Conservation (phyloP, 2,888 invertebrate species). For the Tortrix viridana region DNA sequence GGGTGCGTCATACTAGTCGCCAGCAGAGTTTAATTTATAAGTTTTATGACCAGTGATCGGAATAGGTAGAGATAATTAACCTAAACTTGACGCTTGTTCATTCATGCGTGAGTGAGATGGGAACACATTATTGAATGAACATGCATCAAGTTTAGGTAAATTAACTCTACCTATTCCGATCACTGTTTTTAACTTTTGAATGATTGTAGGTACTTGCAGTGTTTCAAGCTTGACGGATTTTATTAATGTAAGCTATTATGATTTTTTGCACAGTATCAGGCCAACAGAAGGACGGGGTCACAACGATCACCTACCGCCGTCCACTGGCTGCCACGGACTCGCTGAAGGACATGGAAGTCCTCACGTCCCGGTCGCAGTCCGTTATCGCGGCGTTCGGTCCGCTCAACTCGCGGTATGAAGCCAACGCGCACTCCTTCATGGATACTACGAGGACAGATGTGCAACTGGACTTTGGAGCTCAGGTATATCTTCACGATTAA, state of each 20-base stretch:
- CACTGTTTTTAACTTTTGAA: no score
- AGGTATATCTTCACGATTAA: conserved; percentile 58
- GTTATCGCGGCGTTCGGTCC: conserved; percentile 95
- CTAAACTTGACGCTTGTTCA: no score
- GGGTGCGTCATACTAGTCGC: no score
- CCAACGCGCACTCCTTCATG: conserved; percentile 91
- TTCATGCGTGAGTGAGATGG: no score
- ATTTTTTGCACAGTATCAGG: conserved; percentile 84
- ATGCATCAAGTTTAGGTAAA: no score
- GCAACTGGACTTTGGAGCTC: conserved; percentile 90
- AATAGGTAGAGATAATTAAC: no score
- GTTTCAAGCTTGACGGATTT: not conserved
- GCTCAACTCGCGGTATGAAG: conserved; percentile 90
- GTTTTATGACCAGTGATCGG: no score
- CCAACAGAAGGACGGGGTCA: conserved; percentile 90
- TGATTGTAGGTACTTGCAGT: no score
- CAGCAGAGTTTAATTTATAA: no score
- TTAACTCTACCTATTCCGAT: no score
- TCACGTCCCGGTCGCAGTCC: conserved; percentile 87
- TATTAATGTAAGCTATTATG: not conserved
- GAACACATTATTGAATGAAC: no score
- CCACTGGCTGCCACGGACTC: conserved; percentile 91
- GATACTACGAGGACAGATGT: conserved; percentile 89
- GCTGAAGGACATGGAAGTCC: conserved; percentile 88
- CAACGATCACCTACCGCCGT: conserved; percentile 90